phyloP scores from a whole-genome alignment of 2,113 vertebrate species.

The Barnardius zonarius region DNA sequence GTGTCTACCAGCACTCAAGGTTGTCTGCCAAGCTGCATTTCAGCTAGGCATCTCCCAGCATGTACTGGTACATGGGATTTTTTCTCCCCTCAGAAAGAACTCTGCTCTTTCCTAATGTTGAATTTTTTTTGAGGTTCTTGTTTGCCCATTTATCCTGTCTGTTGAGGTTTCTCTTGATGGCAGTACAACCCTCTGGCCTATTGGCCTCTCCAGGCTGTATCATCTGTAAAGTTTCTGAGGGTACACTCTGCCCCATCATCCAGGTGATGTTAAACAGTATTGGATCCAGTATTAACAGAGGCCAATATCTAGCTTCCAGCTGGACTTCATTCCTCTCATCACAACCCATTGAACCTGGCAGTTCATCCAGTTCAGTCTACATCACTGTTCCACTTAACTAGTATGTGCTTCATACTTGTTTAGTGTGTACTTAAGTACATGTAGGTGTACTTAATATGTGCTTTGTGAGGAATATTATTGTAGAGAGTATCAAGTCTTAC shows the following conservation, averaged over 20 bases:
- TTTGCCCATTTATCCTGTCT: too few relatives aligned
- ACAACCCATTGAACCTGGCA: background rate
- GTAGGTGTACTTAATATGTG: background rate
- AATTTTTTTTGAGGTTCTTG: background rate
- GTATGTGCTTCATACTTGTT: background rate
- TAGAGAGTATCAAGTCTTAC: background rate
- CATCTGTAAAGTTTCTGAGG: background rate
- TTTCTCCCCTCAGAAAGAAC: background rate
- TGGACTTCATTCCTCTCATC: too few relatives aligned
- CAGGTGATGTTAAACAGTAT: background rate
- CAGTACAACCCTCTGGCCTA: background rate
- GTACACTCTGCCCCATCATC: background rate
- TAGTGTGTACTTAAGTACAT: background rate
- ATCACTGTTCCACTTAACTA: background rate
- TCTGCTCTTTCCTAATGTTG: background rate
- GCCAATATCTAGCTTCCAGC: background rate
- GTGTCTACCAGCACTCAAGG: background rate
- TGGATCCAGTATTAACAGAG: background rate
- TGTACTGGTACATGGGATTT: background rate
- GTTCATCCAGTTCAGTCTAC: background rate
- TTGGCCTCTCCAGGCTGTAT: background rate
- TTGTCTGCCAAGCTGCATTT: background rate
- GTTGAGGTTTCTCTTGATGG: background rate
- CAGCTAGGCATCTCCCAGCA: background rate
- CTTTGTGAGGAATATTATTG: background rate